Base-by-base conservation (phyloP, 2,888 invertebrate genomes). In the Coronaproctus castanopsis region DNA sequence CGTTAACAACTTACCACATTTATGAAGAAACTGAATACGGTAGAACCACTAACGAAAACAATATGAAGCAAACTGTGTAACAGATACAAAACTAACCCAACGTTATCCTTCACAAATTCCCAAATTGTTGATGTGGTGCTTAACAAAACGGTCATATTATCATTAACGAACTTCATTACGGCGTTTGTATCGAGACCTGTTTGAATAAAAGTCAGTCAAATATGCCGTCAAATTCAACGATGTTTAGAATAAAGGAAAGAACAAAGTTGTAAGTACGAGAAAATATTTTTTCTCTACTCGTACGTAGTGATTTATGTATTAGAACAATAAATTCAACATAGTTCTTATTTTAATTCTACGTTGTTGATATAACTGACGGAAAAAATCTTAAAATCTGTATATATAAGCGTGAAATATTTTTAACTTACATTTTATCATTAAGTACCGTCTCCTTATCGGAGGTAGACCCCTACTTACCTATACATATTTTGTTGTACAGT, bases 101-200 rank as follows among this genome's bases (percentile, higher is more conserved):
- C 80, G 73, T 96, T 96, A 66, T 91, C 89, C 64, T 89, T 88
- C n/a, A 93, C 76, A 54, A 95, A 85, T 22, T 83, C 78, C 92
- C 92, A 95, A 50, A 88, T 71, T 0, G 80, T 91, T 69, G 90
- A 88, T 58, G 90, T 75, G 19, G 95, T 83, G 2, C 91, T 88
- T 69, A 87, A 78, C 57, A 95, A 75, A 0, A 87, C 90, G 56
- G 90, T 92, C 57, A 95, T 79, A 72, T 96, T 95, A 65, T 89
- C 89, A 71, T 87, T 85, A 19, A 86, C 81, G 78, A 93, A 91
- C 58, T 82, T 79, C 61, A 85, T 78, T 63, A 89, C 74, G 24
- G 85, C 84, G 24, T 79, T 77, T 65, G 83, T 76, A 70, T 85
- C 84, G 67, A 36, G 14, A 36, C 5, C 36, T 36, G 14, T 8